A percentile compares a stretch with the other conserved stretches of the same genome.
These are phyloP conservation scores for Strigamia maritima DNA, from an alignment of 2,888 invertebrate genomes.

Conservation along the genomic window DNA sequence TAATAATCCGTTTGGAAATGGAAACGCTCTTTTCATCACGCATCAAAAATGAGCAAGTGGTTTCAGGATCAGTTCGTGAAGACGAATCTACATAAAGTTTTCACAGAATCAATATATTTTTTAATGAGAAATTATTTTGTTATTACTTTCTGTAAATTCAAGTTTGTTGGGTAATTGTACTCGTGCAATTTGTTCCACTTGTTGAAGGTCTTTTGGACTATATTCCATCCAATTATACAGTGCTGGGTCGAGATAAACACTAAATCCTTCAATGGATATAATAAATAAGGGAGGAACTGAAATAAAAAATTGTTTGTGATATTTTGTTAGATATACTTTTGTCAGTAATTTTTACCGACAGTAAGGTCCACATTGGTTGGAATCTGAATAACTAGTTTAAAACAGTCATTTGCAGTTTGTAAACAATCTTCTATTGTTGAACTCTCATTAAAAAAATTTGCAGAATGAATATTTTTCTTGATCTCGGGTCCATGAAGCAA, in stretches of 20 bases:
- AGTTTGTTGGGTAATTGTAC: neutral
- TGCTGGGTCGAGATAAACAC: conserved; percentile 29
- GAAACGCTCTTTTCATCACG: neutral
- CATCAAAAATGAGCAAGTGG: neutral
- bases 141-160: neutral
- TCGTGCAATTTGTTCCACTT: neutral
- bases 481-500: conserved; percentile 33
- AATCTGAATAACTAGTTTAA: conserved; percentile 17
- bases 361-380: neutral
- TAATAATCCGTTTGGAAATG: neutral
- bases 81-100: neutral
- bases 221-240: conserved; percentile 25
- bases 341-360: neutral
- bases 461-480: neutral
- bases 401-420: neutral
- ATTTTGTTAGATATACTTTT: neutral
- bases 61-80: neutral
- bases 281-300: conserved; percentile 35
- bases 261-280: neutral
- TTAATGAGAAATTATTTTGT: no score
- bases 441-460: neutral
- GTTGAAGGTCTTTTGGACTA: neutral
- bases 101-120: no score
- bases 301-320: neutral
- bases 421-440: neutral